These are phyloP conservation scores for rat (Rattus norvegicus) DNA, from an alignment of 2,113 vertebrate genomes.

Conservation along the genomic window GRCr8 NC_086019.1:210035501-210036000, in stretches of 20 bases:
- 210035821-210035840: neutral
- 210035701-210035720: neutral
- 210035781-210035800: neutral
- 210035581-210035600: neutral
- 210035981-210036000: fast-evolving
- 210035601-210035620: neutral
- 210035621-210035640: neutral
- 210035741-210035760: no score
- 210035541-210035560: conserved; percentile 95
- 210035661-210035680: neutral
- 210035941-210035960: neutral
- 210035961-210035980: neutral
- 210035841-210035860: neutral
- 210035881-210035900: no score
- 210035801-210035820: neutral
- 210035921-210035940: neutral
- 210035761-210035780: neutral
- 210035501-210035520: conserved; percentile 95
- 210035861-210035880: neutral
- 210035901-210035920: neutral
- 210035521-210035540: conserved; percentile 96
- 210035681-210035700: neutral
- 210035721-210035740: neutral
- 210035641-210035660: neutral
- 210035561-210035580: conserved; percentile 97